Evolutionary conservation across 2,113 vertebrate species (phyloP).

Genomic region (Phoenicopterus ruber): DNA sequence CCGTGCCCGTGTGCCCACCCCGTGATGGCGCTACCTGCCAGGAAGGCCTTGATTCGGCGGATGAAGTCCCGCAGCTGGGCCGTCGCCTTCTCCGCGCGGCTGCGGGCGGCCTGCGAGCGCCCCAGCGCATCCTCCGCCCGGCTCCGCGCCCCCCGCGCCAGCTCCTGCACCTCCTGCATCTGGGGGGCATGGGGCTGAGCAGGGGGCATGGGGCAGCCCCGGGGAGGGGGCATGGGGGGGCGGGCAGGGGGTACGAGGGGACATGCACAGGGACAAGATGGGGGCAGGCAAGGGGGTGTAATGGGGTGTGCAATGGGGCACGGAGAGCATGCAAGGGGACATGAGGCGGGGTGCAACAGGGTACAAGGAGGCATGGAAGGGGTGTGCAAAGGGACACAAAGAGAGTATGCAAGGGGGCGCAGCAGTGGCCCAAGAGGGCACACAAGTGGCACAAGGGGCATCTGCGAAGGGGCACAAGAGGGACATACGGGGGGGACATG

Average conservation of each 20-base stretch:
- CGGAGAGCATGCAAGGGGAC: not conserved
- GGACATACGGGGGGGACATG: too few species aligned
- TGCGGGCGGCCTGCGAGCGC: constrained; percentile 73
- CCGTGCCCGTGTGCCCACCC: not conserved
- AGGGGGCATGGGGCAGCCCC: not conserved
- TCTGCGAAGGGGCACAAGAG: not conserved
- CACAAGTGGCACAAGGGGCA: not conserved
- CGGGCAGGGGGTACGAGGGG: rapidly evolving
- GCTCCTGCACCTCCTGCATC: constrained; percentile 78
- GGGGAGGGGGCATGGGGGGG: rapidly evolving
- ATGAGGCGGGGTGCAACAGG: not conserved
- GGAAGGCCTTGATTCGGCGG: constrained; percentile 81
- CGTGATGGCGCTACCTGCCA: constrained; percentile 67
- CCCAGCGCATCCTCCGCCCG: constrained; percentile 69
- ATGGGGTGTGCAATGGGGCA: not conserved
- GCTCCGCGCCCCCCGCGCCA: constrained; percentile 74
- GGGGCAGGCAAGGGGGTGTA: not conserved
- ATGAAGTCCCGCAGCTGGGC: constrained; percentile 80
- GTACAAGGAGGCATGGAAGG: not conserved
- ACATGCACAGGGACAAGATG: not conserved
- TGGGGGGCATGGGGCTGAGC: not conserved
- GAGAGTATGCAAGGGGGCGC: not conserved
- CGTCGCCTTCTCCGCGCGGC: constrained; percentile 71
- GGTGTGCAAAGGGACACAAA: not conserved
- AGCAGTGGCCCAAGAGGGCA: not conserved